These are phyloP conservation scores for Brotula barbata DNA, from an alignment of 2,797 vertebrate species.

Conservation along the genomic window DNA sequence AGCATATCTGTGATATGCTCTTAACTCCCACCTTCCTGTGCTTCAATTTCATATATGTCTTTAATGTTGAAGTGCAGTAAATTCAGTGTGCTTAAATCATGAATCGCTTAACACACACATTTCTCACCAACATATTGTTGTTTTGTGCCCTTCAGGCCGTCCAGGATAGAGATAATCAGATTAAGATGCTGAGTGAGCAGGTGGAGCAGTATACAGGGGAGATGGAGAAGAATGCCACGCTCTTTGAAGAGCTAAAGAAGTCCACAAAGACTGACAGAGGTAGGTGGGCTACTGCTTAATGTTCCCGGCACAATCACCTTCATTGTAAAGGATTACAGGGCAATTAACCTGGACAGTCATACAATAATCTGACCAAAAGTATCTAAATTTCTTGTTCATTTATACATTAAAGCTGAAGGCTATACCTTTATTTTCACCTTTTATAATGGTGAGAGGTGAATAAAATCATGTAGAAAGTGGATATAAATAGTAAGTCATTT, in stretches of 20 bases:
- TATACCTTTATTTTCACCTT: too few species aligned
- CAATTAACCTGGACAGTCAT: too few species aligned
- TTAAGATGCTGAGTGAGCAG: conserved; percentile 90
- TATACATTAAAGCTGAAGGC: too few species aligned
- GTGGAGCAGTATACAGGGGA: conserved; percentile 91
- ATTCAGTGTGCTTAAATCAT: not conserved
- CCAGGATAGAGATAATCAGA: conserved; percentile 90
- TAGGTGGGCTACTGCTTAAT: conserved; percentile 43
- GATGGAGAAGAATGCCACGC: conserved; percentile 87
- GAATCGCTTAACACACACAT: not conserved
- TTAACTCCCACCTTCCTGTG: conserved; percentile 23
- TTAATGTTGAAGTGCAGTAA: not conserved
- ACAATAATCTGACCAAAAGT: too few species aligned
- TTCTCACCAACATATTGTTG: conserved; percentile 4
- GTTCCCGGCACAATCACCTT: too few species aligned
- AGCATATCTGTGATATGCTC: conserved; percentile 10
- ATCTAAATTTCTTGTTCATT: too few species aligned
- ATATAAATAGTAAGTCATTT: too few species aligned
- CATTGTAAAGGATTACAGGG: too few species aligned
- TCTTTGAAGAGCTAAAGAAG: conserved; percentile 87
- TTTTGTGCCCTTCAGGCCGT: conserved; percentile 81
- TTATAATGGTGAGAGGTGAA: too few species aligned
- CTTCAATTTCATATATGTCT: conserved; percentile 32
- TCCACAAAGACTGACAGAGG: conserved; percentile 85
- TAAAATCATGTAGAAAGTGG: too few species aligned